These are phyloP conservation scores for Taxidea taxus DNA, from an alignment of 2,113 vertebrate species.

Conservation along the genomic window DNA sequence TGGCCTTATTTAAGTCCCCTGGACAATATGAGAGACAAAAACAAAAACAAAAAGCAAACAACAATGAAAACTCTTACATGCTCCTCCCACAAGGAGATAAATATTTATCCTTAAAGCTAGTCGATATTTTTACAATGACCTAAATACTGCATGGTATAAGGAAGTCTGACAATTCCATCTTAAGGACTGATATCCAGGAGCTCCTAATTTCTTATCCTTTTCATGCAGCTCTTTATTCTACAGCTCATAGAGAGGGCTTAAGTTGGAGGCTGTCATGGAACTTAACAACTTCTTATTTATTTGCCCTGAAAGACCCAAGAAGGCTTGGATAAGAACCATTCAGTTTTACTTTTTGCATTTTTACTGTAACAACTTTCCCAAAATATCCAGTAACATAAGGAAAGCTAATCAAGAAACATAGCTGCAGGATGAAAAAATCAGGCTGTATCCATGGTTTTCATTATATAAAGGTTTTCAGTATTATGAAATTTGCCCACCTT, in stretches of 20 bases:
- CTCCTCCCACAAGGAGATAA: neutral
- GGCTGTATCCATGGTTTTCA: neutral
- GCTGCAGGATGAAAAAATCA: neutral
- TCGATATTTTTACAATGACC: neutral
- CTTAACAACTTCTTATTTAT: conserved; percentile 16
- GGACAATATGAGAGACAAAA: neutral
- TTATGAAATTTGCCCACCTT: neutral
- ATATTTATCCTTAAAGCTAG: neutral
- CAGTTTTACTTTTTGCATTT: neutral
- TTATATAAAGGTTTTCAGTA: neutral
- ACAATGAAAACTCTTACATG: neutral
- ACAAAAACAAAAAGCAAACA: neutral
- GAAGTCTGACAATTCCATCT: neutral
- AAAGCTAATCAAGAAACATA: neutral
- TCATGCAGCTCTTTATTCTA: neutral
- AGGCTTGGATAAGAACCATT: neutral
- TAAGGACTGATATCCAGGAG: neutral
- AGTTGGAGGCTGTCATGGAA: neutral
- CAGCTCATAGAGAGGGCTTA: neutral
- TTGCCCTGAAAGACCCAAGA: neutral
- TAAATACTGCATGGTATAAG: neutral
- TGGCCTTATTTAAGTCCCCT: conserved; percentile 1
- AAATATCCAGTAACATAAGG: neutral
- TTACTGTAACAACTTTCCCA: neutral
- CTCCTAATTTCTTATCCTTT: conserved; percentile 28